These are phyloP conservation scores for Protaetia brevitarsis DNA, from an alignment of 1,140 invertebrate species.

Conservation along the genomic window DNA sequence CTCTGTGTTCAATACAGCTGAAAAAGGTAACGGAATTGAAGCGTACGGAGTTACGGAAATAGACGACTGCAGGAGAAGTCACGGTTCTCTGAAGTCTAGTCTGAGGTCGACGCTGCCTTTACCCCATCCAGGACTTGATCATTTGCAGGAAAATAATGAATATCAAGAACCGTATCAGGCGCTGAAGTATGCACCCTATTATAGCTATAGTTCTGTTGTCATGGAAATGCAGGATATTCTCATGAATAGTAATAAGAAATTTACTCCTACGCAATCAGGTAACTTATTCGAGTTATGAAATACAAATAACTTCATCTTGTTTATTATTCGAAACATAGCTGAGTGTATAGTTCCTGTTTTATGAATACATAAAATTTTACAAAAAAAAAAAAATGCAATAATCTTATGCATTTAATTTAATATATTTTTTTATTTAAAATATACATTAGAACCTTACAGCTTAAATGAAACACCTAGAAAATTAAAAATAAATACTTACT, in stretches of 20 bases:
- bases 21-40: constrained; percentile 45
- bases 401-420: too few relatives aligned
- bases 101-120: constrained; percentile 55
- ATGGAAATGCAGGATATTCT: constrained; percentile 72
- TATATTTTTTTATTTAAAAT: too few relatives aligned
- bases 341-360: background rate
- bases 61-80: constrained; percentile 45
- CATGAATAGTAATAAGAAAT: constrained; percentile 50
- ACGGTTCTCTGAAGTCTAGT: constrained; percentile 50
- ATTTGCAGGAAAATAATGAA: constrained; percentile 65
- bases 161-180: constrained; percentile 79
- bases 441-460: too few relatives aligned
- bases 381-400: too few relatives aligned
- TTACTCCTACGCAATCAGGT: constrained; percentile 28
- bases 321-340: constrained; percentile 28
- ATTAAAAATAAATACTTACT: too few relatives aligned
- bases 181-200: constrained; percentile 71
- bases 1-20: constrained; percentile 36
- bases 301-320: background rate
- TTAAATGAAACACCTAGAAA: too few relatives aligned
- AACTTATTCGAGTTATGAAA: constrained; percentile 9
- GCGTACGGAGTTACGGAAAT: constrained; percentile 48
- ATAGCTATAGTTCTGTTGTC: constrained; percentile 73
- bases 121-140: constrained; percentile 50
- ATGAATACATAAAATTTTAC: too few relatives aligned